Evolutionary conservation across 2,113 vertebrate genomes (phyloP).

Genomic region (pig (Sus scrofa)): T2T-Sscrofa CM000814.6:76532501-76533000

Average conservation of each 20-base stretch:
- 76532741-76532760: background rate
- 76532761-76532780: background rate
- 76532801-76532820: background rate
- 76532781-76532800: background rate
- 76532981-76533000: background rate
- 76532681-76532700: background rate
- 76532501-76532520: too few relatives aligned
- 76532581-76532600: background rate
- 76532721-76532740: background rate
- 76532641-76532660: background rate
- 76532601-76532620: background rate
- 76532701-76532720: background rate
- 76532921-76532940: background rate
- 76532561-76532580: background rate
- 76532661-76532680: background rate
- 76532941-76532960: background rate
- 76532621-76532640: background rate
- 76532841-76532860: background rate
- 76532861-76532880: background rate
- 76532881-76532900: background rate
- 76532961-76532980: background rate
- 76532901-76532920: background rate
- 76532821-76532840: background rate
- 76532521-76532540: too few relatives aligned
- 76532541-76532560: too few relatives aligned